Base-by-base conservation (phyloP, 30 jellyfish, hydroid and myxozoan genomes). In the Aurelia aurita region DNA sequence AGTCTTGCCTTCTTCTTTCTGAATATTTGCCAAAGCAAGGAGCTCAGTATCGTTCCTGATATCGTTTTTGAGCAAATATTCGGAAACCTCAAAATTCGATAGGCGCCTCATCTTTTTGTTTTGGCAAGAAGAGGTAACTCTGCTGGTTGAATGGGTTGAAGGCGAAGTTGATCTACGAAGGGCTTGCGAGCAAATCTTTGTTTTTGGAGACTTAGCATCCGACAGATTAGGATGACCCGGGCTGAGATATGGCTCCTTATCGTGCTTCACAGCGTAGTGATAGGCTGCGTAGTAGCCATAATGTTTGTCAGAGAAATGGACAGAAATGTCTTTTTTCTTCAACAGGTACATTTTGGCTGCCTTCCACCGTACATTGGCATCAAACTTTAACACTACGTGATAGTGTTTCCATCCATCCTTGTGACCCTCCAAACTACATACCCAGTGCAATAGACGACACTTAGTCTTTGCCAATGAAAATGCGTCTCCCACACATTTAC, bases 131-230 rank as follows among this genome's bases (percentile, higher is more conserved):
- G 29, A 20, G 58, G 22, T 23, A 19, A 64, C 29, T 31, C 19
- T 39, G 18, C 62, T 28, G 25, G 39, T 65, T 10, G 65, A n/a
- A 61, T 62, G 21, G 46, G 70, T 39, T 6, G 89, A n/a, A n/a
- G 77, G 71, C 74, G 54, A 27, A 15, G 57, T 34, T 60, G 11
- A 0, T 28, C 60, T 35, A 2, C 32, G 59, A 2, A 0, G 67
- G 5, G 94, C 94, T 35, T 8, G 31, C 94, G 61, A 47, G 69
- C 70, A 35, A 1, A 11, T 32, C 60, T 69, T 84, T 8, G 94
- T 84, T 35, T 57, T 69, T 69, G 94, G 94, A 39, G 94, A 84
- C 7, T 58, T 47, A 13, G 59, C 29, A 28, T 45, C 90, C 72
- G 43, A 23, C 43, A 84, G 39, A 69, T 84, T 49, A 10, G 94